These are phyloP conservation scores for Drosophila borborema DNA, from an alignment of 2,888 invertebrate species.

Conservation along the genomic window DNA sequence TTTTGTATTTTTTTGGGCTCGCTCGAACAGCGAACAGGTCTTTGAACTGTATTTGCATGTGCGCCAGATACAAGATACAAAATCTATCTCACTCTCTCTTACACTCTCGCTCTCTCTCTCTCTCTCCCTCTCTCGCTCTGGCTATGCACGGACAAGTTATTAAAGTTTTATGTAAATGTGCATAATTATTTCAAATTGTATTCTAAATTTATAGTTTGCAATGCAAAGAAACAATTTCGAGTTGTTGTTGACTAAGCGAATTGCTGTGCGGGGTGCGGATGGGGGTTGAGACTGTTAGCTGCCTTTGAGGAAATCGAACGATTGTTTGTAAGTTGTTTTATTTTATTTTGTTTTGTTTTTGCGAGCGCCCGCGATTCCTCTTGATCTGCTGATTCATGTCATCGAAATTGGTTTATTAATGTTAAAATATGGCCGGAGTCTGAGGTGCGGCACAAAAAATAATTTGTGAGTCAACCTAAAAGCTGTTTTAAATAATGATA, in stretches of 20 bases:
- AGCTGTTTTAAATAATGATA: constrained; percentile 47
- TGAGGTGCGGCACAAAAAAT: constrained; percentile 50
- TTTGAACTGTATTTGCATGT: constrained; percentile 79
- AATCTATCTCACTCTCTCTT: constrained; percentile 32
- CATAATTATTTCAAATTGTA: constrained; percentile 78
- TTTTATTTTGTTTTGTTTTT: neutral
- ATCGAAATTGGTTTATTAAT: constrained; percentile 76
- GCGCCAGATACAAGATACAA: constrained; percentile 68
- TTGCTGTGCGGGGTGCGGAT: constrained; percentile 7
- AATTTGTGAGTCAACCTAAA: constrained; percentile 42
- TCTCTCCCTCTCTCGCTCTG: constrained; percentile 19
- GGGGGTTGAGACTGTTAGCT: neutral
- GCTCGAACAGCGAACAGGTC: constrained; percentile 60
- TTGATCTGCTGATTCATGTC: constrained; percentile 67
- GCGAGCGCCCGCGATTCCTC: constrained; percentile 35
- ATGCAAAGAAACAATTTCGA: constrained; percentile 49
- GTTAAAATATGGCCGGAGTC: constrained; percentile 65
- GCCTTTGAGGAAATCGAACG: constrained; percentile 20
- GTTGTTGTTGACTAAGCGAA: constrained; percentile 50
- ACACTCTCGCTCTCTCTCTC: constrained; percentile 23
- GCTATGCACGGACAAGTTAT: constrained; percentile 60
- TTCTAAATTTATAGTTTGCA: constrained; percentile 77
- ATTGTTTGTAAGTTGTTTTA: constrained; percentile 53
- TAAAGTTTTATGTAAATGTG: constrained; percentile 74
- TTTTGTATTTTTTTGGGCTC: constrained; percentile 34